Evolutionary conservation across 2,113 vertebrate genomes (phyloP).

Genomic region (Mirounga angustirostris): DNA sequence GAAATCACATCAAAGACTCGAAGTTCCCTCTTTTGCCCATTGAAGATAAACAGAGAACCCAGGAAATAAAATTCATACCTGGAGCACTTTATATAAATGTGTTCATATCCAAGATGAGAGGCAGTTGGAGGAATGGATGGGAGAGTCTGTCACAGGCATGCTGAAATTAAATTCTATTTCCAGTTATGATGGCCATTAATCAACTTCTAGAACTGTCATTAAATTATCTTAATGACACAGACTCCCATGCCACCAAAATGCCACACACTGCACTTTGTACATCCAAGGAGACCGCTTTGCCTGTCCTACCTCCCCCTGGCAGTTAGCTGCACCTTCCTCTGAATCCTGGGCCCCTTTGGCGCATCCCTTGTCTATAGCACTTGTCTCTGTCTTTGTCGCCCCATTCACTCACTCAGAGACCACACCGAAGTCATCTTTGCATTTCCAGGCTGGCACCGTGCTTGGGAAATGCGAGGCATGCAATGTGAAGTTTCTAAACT

Average conservation of each 20-base stretch:
- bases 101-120: background rate
- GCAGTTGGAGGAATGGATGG: background rate
- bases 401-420: background rate
- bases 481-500: background rate
- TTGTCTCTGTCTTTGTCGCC: background rate
- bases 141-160: background rate
- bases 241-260: background rate
- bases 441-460: background rate
- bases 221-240: background rate
- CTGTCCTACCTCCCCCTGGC: background rate
- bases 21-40: background rate
- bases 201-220: background rate
- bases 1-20: background rate
- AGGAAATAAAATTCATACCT: background rate
- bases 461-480: background rate
- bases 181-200: background rate
- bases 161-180: background rate
- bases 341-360: background rate
- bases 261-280: background rate
- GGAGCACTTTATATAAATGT: background rate
- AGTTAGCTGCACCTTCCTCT: background rate
- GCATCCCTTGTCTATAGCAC: rapidly evolving
- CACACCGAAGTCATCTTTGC: background rate
- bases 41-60: background rate
- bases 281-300: background rate